Conservation (phyloP, 2,888 invertebrate species). For the Ichneumoninae sp. region DNA sequence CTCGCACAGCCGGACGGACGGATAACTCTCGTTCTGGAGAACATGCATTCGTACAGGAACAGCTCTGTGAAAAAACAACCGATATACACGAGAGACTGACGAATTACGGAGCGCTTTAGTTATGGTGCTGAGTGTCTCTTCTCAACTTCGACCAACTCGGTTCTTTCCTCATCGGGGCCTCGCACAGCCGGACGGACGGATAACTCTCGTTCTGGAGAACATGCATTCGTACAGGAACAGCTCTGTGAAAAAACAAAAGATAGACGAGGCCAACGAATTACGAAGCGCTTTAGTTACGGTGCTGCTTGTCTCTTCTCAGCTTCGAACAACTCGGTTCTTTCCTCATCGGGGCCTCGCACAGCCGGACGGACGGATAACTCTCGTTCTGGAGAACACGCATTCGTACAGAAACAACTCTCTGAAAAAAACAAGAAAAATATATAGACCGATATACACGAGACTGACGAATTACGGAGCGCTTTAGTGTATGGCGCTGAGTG, state of each 20-base stretch:
- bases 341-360: too few species aligned
- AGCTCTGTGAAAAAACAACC: neutral
- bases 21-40: neutral
- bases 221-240: neutral
- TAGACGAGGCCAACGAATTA: too few species aligned
- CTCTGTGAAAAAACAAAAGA: neutral
- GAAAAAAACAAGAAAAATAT: neutral
- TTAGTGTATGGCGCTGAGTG: constrained; percentile 3
- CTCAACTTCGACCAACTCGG: neutral
- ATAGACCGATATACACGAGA: neutral
- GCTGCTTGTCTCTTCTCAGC: too few species aligned
- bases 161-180: neutral
- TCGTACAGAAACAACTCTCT: too few species aligned
- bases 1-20: neutral
- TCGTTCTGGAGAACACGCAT: too few species aligned
- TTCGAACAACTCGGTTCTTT: too few species aligned
- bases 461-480: neutral
- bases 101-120: constrained; percentile 46
- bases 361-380: too few species aligned
- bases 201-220: neutral
- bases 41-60: neutral
- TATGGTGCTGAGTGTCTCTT: neutral
- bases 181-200: neutral
- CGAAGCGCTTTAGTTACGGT: too few species aligned
- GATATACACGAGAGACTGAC: too few species aligned